Evolutionary conservation across 2,113 vertebrate genomes (phyloP), one percentile per base, ranked within the genome.

Genomic region (Onychostruthus taczanowskii): DNA sequence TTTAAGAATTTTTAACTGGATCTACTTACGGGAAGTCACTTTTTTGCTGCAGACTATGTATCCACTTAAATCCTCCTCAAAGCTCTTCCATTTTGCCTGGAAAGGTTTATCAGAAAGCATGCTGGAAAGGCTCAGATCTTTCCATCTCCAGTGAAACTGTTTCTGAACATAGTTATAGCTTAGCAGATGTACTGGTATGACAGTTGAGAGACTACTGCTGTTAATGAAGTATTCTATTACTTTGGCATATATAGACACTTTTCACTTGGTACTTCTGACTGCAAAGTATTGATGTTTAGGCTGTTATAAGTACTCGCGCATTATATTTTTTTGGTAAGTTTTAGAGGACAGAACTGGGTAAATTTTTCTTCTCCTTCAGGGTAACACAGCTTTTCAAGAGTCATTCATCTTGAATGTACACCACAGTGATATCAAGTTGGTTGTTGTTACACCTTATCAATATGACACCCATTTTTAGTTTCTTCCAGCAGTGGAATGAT

Each of bases 81-180:
- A 93, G 22, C 63, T 96, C 82, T 95, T 90, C 79, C 64, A 74
- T 88, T 94, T 94, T 93, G 30, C 70, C 63, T 83, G 68, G 59
- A 72, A 94, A 94, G 75, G 53, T 88, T 91, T 88, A 90, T 93
- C 70, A 76, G 87, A 83, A 93, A 90, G 61, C 28, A 14, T 24
- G 13, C 56, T 72, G 76, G 68, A 93, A 93, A 96, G 46, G 16
- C 62, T 90, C 83, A 81, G 70, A 82, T 75, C 67, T 72, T 92
- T 87, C 80, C n/a, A 4, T 84, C 41, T 86, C 49, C 79, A 84
- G 20, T 86, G 39, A 89, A 94, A 96, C 53, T 74, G 55, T 9
- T 90, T 78, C 72, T 95, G 89, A 77, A 73, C 28, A 26, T 58
- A 93, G 70, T 80, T 95, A 55, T 58, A 86, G 63, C 14, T 64